Evolutionary conservation across 2,888 invertebrate genomes (phyloP).

Genomic region (Drosophila nigricruria): DNA sequence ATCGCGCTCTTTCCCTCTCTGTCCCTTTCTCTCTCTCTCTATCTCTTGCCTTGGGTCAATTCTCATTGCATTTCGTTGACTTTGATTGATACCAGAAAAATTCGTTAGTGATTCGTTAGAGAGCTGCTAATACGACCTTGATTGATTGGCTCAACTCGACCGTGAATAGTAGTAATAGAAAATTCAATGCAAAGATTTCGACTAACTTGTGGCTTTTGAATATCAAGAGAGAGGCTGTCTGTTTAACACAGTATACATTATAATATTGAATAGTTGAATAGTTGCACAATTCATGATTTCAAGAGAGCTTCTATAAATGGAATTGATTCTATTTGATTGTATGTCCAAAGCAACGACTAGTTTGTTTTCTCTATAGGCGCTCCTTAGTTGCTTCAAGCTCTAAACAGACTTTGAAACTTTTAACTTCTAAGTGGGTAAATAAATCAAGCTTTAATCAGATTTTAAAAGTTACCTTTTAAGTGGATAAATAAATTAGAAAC

Average conservation of each 20-base stretch:
- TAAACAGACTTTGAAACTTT: too few relatives aligned
- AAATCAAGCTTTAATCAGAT: too few relatives aligned
- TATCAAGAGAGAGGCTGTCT: neutral
- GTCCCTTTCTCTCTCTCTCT: conserved; percentile 6
- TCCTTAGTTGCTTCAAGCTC: too few relatives aligned
- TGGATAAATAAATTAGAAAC: too few relatives aligned
- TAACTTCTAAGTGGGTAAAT: too few relatives aligned
- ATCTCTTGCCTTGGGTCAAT: conserved; percentile 12
- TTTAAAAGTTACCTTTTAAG: too few relatives aligned
- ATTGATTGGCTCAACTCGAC: conserved; percentile 43
- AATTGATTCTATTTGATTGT: too few relatives aligned
- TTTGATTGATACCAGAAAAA: conserved; percentile 56
- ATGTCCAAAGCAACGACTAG: too few relatives aligned
- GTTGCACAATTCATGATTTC: neutral
- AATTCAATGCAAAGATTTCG: conserved; percentile 12
- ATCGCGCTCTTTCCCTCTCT: conserved; percentile 4
- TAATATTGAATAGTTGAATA: neutral
- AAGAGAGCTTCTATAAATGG: too few relatives aligned
- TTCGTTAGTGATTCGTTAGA: conserved; percentile 13
- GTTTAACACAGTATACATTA: neutral
- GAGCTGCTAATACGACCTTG: conserved; percentile 51
- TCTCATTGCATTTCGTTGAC: conserved; percentile 45
- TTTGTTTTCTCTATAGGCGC: too few relatives aligned
- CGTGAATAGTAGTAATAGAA: conserved; percentile 20
- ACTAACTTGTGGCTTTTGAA: neutral